These are phyloP conservation scores for Stichodactyla helianthus DNA, from an alignment of 64 coral and sea anemone genomes.

Conservation along the genomic window DNA sequence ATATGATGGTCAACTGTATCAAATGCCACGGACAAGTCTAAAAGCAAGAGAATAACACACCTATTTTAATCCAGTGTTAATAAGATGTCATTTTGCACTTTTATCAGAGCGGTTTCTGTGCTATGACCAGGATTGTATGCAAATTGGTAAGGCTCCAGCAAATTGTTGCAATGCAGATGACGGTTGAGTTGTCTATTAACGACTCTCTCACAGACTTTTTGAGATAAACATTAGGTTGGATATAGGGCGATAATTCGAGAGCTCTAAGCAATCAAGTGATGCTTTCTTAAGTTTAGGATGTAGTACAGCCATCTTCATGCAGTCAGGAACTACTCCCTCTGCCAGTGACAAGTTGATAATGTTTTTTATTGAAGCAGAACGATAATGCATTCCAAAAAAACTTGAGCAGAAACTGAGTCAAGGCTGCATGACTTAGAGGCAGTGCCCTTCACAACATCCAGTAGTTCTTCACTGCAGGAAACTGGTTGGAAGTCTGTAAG, in stretches of 20 bases:
- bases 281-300: constrained; percentile 24
- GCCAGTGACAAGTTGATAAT: constrained; percentile 31
- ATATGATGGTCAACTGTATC: too few relatives aligned
- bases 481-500: not conserved
- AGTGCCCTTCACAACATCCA: not conserved
- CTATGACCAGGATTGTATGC: not conserved
- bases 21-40: too few relatives aligned
- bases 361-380: constrained; percentile 8
- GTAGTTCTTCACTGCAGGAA: not conserved
- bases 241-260: constrained; percentile 22
- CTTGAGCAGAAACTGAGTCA: constrained; percentile 14
- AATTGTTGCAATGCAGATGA: not conserved
- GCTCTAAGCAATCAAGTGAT: not conserved
- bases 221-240: constrained; percentile 36
- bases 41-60: too few relatives aligned
- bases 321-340: constrained; percentile 25
- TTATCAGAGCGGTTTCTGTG: too few relatives aligned
- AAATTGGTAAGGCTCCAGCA: not conserved
- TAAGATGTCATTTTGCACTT: too few relatives aligned
- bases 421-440: constrained; percentile 21
- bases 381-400: constrained; percentile 8
- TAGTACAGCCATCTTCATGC: constrained; percentile 17
- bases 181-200: not conserved
- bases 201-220: constrained; percentile 15
- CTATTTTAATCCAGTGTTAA: too few relatives aligned